Base-by-base conservation (phyloP, 2,797 vertebrate genomes). In the Scolopax rusticola region DNA sequence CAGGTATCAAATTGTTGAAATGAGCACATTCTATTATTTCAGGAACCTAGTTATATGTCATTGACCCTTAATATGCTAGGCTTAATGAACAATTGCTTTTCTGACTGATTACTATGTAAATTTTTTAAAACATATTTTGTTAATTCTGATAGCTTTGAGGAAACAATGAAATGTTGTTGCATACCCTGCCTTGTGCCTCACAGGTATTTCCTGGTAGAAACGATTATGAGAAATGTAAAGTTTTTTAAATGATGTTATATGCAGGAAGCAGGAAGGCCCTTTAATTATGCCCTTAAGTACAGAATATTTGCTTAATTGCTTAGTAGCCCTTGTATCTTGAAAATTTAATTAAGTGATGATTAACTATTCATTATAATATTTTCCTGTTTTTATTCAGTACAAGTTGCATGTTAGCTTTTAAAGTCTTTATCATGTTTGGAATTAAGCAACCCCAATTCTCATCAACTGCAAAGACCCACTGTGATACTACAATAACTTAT, bases 311-410 rank as follows among this genome's bases (percentile, higher is more conserved):
- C 83, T 96, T 97, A 96, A 97, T 96, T 97, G 90, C 90, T 89
- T 75, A 91, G 92, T 94, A 97, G 73, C 81, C 87, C 75, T 90
- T 96, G 75, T 96, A 95, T 89, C 73, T 70, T 86, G 84, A 96
- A 95, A 94, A 97, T 90, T 91, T 96, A 95, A 95, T 96, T 95
- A 97, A 93, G 79, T 73, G 60, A 73, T 94, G 95, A 93, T 96
- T 95, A 95, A 94, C 81, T 95, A 93, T 97, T 96, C 89, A 97
- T 97, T 97, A 95, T 92, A 92, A 83, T 91, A 96, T 96, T 96
- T 97, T 92, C 85, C 90, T 91, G 76, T 91, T 96, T 91, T 96
- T 96, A 95, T 91, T 95, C 89, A 73, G 74, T 88, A 89, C 90
- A 89, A 97, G 87, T 53, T 86, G 23, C 67, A 68, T 38, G 92